Percentiles rank a stretch among this genome's conserved stretches.
phyloP scores from a whole-genome alignment of 2,888 invertebrate genomes.

The Rotaria magnacalcarata region DNA sequence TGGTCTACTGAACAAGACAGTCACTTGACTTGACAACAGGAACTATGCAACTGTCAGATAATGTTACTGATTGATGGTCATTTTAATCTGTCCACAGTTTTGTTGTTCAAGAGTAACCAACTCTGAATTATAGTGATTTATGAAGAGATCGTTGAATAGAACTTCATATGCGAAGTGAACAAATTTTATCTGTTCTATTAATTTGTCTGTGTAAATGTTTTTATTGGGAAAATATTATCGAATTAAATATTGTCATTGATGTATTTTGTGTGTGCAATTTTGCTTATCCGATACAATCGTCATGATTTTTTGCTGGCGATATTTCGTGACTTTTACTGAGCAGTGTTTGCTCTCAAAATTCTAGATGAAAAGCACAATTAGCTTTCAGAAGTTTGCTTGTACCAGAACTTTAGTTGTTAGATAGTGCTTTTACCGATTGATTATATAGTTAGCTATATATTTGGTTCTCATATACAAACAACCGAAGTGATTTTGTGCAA shows the following conservation, averaged over 20 bases:
- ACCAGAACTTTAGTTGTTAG: too few species aligned
- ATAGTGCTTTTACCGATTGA: too few species aligned
- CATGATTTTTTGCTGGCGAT: too few species aligned
- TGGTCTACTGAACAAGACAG: constrained; percentile 9
- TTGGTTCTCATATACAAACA: background rate
- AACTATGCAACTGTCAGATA: constrained; percentile 27
- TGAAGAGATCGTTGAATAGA: background rate
- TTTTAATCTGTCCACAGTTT: background rate
- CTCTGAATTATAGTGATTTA: background rate
- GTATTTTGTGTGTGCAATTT: too few species aligned
- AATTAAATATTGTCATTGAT: too few species aligned
- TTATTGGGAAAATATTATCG: background rate
- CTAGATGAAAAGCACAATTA: too few species aligned
- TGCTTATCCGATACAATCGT: too few species aligned
- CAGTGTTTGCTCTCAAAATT: too few species aligned
- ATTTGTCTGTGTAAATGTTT: background rate
- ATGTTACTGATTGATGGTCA: constrained; percentile 14
- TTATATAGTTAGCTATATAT: too few species aligned
- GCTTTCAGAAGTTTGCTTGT: too few species aligned
- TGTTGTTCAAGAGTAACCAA: background rate
- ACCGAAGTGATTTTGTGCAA: background rate
- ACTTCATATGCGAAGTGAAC: background rate
- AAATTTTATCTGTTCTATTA: background rate
- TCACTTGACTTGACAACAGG: constrained; percentile 21
- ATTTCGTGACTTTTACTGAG: too few species aligned